Evolutionary conservation across 23 tunicate genomes (phyloP), one percentile per base, ranked within the genome.

Genomic region (Phallusia fumigata): DNA sequence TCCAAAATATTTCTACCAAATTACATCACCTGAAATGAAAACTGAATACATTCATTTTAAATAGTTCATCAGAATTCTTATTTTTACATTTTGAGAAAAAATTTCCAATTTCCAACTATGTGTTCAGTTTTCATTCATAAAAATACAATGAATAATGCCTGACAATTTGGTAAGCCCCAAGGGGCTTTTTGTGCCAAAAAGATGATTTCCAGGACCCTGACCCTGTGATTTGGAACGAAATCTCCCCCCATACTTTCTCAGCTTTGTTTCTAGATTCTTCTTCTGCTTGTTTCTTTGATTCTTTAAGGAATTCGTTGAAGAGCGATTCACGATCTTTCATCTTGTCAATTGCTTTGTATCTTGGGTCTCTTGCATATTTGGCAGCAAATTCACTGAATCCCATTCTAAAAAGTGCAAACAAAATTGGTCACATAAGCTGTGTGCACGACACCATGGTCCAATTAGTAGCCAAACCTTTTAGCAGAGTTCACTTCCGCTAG

Each of bases 321-420:
- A 96, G 84, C 58, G 85, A 31, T 74, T 96, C 99, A 21, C 99
- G 77, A 31, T 96, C 99, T 77, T 79, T 84, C 99, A 96, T 96
- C 82, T 91, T 91, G 15, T 96, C 99, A 69, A 96, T 73, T 35
- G 88, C 88, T 64, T 76, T 81, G 82, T 84, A 96, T 64, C 96
- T 79, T n/a, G 85, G 47, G 34, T 96, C 99, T 64, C 82, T 81
- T 16, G 90, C 81, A 64, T 76, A n/a, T 32, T 85, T 84, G 12
- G 84, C 86, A 18, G 99, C 99, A 82, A 96, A 96, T 75, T 96
- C 99, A 49, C 96, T 90, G 87, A 96, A 96, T 15, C 90, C 72
- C 90, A 85, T 91, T 72, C 99, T 91, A 58, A 16, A 22, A 58
- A 58, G 18, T 18, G 18, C 18, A 51, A 51, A 51, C 15, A 51